Base-by-base conservation (phyloP, 2,113 vertebrate species). In the Corydoras maculifer region DNA sequence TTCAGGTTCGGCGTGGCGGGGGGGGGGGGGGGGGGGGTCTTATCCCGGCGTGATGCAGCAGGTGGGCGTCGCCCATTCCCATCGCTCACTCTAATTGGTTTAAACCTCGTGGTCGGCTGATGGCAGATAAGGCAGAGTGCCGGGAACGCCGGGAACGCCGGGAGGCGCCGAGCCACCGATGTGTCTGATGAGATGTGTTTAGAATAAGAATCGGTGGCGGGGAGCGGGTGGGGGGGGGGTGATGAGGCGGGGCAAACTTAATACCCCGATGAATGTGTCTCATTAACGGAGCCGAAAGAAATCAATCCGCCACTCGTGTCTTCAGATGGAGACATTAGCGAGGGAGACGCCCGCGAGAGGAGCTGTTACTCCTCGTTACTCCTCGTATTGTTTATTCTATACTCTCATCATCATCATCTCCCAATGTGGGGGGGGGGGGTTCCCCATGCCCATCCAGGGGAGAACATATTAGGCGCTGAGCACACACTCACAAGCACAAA, bases 241-340 rank as follows among this genome's bases (percentile, higher is more conserved):
- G 18, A 25, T 25, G 18, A 75, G 80, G 80, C 73, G 82, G 81
- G 85, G 84, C 83, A 75, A 80, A 81, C 74, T 62, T 70, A 68
- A 50, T 65, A 72, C 80, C 66, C 67, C 79, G 83, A 84, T 85
- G 86, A 85, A 86, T 88, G 82, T 82, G 82, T 72, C 78, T 84
- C 81, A 82, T 88, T 85, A 87, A 79, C 76, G 57, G 59, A 54
- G 73, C 78, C 69, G 81, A 80, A 80, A 80, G 74, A 79, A 88
- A 86, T 88, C 82, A 66, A 84, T 87, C 80, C 68, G 77, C 43
- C 71, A 62, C 71, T 71, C 58, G 30, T 18, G 62, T 75, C 77
- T 70, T 77, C 35, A 43, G 35, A 43, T 43, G 35, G 35, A 43
- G 35, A 43, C 35, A 8, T 43, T 43, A 4, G 2, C 0, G 35